Base-by-base conservation (phyloP, 1,140 invertebrate species). In the Octopus sinensis region DNA sequence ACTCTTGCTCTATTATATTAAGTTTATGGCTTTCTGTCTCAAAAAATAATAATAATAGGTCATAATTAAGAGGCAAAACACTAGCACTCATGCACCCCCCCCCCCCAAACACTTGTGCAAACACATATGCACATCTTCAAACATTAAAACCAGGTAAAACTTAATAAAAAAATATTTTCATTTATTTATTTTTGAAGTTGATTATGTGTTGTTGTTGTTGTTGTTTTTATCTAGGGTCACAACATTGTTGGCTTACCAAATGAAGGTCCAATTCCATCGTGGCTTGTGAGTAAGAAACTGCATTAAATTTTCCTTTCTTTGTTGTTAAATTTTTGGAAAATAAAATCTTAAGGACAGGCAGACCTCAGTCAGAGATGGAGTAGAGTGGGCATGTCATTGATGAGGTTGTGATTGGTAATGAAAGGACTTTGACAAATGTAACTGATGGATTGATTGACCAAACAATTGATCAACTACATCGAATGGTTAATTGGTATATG, bases 241-340 rank as follows among this genome's bases (percentile, higher is more conserved):
- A 81, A 85, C 54, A 77, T 89, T 13, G 79, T 84, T 54, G 89
- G 89, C 9, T 80, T 90, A n/a, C 89, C 89, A n/a, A 81, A 83
- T 12, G 85, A 87, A 76, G 89, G 89, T 23, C 89, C 89, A 54
- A 84, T 88, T 54, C 89, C 89, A 17, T 90, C 89, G 9, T 90
- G 89, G 89, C 85, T 90, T 87, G 88, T 90, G 85, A 85, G 86
- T 86, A 52, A 53, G 17, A 12, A 6, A n/a, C 6, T 73, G 17
- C 17, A 12, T 12, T 62, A 62, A 62, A 62, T 62, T 62, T 62
- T 62, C 17, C 9, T 62, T 12, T 62, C 17, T 9, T 12, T 62
- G 56, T 62, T 62, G 17, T 62, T 62, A 17, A 62, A 12, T 62
- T 62, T 62, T 17, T 62, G 17, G 9, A 12, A 17, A 17, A 9